Evolutionary conservation across 1,140 invertebrate genomes (phyloP).

Genomic region (Bombus waltoni): DNA sequence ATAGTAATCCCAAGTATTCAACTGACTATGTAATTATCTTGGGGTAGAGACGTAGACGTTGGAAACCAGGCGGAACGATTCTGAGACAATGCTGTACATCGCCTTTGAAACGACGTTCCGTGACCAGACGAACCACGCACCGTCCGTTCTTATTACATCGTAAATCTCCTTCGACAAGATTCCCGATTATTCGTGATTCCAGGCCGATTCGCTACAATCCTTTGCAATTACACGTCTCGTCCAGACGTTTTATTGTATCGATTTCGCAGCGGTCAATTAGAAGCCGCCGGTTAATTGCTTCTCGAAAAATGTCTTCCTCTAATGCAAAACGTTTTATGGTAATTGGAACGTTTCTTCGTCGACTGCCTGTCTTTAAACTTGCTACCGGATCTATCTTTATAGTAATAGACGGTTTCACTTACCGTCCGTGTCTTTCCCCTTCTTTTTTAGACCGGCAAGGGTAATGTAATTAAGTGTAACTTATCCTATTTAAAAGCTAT

Average conservation of each 20-base stretch:
- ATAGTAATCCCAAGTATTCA: not conserved
- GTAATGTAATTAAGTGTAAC: slow-evolving; percentile 11
- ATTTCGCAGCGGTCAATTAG: slow-evolving; percentile 14
- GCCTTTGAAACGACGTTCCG: not conserved
- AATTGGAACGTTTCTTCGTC: slow-evolving; percentile 25
- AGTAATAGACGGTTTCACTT: slow-evolving; percentile 8
- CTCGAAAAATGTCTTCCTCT: slow-evolving; percentile 17
- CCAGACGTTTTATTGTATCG: not conserved
- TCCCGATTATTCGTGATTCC: slow-evolving; percentile 28
- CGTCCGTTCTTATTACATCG: not conserved
- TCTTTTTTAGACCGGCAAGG: too few species aligned
- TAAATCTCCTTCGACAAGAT: slow-evolving; percentile 27
- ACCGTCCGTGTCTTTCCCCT: not conserved
- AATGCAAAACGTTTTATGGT: slow-evolving; percentile 15
- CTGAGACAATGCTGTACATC: slow-evolving; percentile 1
- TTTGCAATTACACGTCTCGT: not conserved
- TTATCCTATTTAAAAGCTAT: not conserved
- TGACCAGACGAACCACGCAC: not conserved
- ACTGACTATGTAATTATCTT: slow-evolving; percentile 27
- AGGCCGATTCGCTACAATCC: not conserved
- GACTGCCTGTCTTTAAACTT: not conserved
- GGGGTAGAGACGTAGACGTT: not conserved
- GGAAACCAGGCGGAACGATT: not conserved
- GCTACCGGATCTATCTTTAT: not conserved
- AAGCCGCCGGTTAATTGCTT: slow-evolving; percentile 15